Conservation (phyloP, 2,888 invertebrate genomes). For the Drosophila buzzatii region DNA sequence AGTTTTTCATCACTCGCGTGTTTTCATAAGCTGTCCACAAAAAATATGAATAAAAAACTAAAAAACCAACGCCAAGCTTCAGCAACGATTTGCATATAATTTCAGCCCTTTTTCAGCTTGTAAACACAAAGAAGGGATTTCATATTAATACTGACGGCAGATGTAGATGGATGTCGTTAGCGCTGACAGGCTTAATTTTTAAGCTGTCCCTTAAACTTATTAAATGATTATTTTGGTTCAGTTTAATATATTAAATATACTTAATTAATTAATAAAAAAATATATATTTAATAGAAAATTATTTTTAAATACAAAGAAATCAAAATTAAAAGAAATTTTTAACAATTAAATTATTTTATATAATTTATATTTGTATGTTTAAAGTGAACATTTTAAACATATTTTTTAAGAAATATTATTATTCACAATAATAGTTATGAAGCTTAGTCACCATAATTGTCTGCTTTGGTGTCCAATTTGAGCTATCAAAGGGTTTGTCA, state of each 20-base stretch:
- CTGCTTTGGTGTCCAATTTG: too few relatives aligned
- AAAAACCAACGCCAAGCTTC: not conserved
- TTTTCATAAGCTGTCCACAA: slow-evolving; percentile 35
- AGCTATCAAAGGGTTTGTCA: too few relatives aligned
- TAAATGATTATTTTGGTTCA: not conserved
- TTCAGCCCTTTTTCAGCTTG: not conserved
- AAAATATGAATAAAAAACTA: not conserved
- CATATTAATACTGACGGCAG: not conserved
- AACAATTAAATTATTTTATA: too few relatives aligned
- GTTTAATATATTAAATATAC: not conserved
- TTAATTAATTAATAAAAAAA: too few relatives aligned
- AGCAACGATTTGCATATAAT: slow-evolving; percentile 4
- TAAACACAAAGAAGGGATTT: slow-evolving; percentile 4
- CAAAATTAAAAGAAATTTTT: too few relatives aligned
- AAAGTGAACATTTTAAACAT: too few relatives aligned
- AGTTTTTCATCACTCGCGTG: slow-evolving; percentile 45
- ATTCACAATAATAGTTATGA: too few relatives aligned
- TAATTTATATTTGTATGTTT: too few relatives aligned
- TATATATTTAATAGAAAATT: too few relatives aligned
- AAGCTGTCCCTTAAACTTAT: not conserved
- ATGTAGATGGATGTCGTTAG: not conserved
- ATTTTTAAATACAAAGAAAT: too few relatives aligned
- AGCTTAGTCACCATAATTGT: too few relatives aligned
- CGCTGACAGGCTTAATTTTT: not conserved
- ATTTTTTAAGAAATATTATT: too few relatives aligned